Conservation (phyloP, 2,113 vertebrate genomes). For the Hyperopisus bebe region DNA sequence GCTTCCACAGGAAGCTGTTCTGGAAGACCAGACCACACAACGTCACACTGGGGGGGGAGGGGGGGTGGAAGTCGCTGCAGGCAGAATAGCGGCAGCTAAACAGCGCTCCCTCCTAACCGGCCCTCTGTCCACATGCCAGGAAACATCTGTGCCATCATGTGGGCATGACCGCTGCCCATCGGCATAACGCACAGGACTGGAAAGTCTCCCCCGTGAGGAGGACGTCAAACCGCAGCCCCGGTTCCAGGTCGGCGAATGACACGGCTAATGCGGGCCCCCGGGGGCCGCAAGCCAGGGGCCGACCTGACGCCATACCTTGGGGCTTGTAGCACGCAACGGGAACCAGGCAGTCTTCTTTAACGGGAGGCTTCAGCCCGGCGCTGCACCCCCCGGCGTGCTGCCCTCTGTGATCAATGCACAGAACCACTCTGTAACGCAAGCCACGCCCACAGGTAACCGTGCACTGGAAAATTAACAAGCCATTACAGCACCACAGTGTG, state of each 20-base stretch:
- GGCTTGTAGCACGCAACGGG: slow-evolving; percentile 80
- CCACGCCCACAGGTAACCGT: slow-evolving; percentile 86
- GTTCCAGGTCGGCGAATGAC: background rate
- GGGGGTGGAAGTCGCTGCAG: background rate
- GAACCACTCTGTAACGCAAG: slow-evolving; percentile 81
- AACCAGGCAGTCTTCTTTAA: slow-evolving; percentile 87
- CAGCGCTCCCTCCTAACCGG: background rate
- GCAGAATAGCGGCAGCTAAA: background rate
- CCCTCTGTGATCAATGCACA: slow-evolving; percentile 81
- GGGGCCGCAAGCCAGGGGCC: background rate
- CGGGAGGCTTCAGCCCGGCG: slow-evolving; percentile 73
- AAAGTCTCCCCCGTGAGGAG: background rate
- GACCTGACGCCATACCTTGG: slow-evolving; percentile 53
- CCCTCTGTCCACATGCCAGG: background rate
- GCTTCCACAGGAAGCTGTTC: slow-evolving; percentile 82
- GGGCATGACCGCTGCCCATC: background rate
- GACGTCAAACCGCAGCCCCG: background rate
- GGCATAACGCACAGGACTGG: background rate
- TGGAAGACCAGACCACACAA: slow-evolving; percentile 40
- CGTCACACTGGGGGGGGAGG: background rate
- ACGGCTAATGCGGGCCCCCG: background rate
- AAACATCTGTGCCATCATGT: background rate
- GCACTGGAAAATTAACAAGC: slow-evolving; percentile 62
- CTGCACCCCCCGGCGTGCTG: slow-evolving; percentile 84
- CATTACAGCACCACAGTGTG: slow-evolving; percentile 21